Conservation (phyloP, 2,113 vertebrate species). For the Caloenas nicobarica region DNA sequence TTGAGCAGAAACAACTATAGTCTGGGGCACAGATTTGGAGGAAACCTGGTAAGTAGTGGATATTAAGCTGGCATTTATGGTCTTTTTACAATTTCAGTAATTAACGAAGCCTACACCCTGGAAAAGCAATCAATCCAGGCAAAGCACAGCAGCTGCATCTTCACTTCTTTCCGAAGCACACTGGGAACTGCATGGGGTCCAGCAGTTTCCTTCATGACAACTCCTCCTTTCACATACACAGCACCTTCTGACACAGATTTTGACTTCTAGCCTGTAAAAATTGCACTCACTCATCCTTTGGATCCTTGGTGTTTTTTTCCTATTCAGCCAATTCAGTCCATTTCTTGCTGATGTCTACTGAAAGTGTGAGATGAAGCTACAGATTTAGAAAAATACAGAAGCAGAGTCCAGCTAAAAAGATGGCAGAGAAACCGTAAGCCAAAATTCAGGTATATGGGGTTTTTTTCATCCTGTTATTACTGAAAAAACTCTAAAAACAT, state of each 20-base stretch:
- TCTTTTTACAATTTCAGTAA: background rate
- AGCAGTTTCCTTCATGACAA: background rate
- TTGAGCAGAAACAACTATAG: background rate
- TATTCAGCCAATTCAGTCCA: background rate
- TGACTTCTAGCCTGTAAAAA: background rate
- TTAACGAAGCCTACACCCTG: background rate
- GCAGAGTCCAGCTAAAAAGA: background rate
- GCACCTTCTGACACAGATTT: constrained; percentile 7
- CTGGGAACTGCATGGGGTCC: background rate
- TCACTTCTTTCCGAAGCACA: background rate
- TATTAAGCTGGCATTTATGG: background rate
- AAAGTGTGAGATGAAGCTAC: background rate
- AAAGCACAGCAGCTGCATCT: background rate
- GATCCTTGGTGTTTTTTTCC: background rate
- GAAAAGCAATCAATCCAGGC: background rate
- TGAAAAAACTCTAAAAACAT: background rate
- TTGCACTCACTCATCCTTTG: background rate
- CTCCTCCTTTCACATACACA: constrained; percentile 14
- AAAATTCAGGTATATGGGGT: background rate
- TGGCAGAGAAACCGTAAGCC: background rate
- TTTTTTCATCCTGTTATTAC: background rate
- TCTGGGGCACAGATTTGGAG: background rate
- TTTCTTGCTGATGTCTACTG: constrained; percentile 5
- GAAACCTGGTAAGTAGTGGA: background rate
- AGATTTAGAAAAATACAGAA: constrained; percentile 8